These are phyloP conservation scores for Chionis minor DNA, from an alignment of 2,113 vertebrate genomes.

Conservation along the genomic window DNA sequence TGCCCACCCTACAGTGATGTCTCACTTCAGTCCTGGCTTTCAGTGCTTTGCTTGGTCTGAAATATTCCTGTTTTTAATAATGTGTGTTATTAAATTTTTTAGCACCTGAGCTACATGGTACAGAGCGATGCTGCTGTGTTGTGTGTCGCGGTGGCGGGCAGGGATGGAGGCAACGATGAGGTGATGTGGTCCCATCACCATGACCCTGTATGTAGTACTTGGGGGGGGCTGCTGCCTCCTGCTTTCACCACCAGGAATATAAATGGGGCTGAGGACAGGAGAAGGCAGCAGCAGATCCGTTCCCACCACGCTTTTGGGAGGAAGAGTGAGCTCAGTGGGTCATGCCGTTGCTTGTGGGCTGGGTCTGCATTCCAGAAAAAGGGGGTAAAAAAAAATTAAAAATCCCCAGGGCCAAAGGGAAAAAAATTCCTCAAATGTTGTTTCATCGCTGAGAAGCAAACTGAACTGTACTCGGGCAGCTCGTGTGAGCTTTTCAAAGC, in stretches of 20 bases:
- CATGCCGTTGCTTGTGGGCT: not conserved
- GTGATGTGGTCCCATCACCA: not conserved
- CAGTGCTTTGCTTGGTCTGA: not conserved
- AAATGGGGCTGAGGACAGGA: not conserved
- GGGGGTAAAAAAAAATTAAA: not conserved
- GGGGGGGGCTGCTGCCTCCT: not conserved
- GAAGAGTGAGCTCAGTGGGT: not conserved
- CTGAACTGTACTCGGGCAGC: not conserved
- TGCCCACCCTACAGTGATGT: fast-evolving
- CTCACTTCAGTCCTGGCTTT: not conserved
- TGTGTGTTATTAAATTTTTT: not conserved
- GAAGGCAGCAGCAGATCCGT: not conserved
- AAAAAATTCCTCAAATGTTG: not conserved
- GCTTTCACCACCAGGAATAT: not conserved
- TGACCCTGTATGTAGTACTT: not conserved
- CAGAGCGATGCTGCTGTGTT: not conserved
- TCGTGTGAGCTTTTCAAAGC: fast-evolving
- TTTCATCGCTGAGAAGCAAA: not conserved
- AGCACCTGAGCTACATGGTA: not conserved
- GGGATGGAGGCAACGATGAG: not conserved
- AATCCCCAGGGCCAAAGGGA: not conserved
- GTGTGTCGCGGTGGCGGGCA: fast-evolving
- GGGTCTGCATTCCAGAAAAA: not conserved
- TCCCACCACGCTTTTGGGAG: not conserved
- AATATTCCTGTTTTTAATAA: not conserved